Conservation (phyloP, 2,888 invertebrate genomes). For the Gisinianus flammeolus region DNA sequence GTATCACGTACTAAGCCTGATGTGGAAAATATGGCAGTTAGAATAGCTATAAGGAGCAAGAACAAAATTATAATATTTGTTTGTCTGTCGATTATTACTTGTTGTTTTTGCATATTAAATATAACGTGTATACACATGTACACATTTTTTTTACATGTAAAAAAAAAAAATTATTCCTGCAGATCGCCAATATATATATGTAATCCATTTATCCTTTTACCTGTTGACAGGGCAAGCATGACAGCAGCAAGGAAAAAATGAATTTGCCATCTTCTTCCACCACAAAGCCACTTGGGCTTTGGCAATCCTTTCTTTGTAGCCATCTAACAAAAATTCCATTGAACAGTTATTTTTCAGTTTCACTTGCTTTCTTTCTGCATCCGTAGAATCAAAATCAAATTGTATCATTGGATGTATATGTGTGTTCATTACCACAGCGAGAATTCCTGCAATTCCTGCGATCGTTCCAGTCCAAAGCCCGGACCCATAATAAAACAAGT, state of each 20-base stretch:
- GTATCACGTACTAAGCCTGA: slow-evolving; percentile 54
- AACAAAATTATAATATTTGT: slow-evolving; percentile 43
- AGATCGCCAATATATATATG: no score
- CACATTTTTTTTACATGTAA: no score
- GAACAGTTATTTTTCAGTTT: no score
- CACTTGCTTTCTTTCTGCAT: no score
- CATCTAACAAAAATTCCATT: slow-evolving; percentile 37
- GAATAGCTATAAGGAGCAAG: slow-evolving; percentile 45
- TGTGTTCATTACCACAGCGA: slow-evolving; percentile 25
- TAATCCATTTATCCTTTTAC: neutral
- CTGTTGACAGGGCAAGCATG: slow-evolving; percentile 45
- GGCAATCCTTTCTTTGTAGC: slow-evolving; percentile 52
- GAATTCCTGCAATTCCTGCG: slow-evolving; percentile 52
- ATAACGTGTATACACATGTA: no score
- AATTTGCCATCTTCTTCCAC: slow-evolving; percentile 53
- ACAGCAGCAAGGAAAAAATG: slow-evolving; percentile 45
- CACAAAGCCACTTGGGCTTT: slow-evolving; percentile 51
- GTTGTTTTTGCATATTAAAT: no score
- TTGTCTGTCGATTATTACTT: neutral
- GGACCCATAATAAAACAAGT: slow-evolving; percentile 56
- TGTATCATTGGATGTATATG: no score
- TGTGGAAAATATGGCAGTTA: slow-evolving; percentile 53
- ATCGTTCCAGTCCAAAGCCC: slow-evolving; percentile 56
- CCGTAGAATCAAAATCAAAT: no score
- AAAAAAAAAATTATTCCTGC: no score